Conservation (phyloP, 1,140 invertebrate genomes). For the Zophobas atratus region DNA sequence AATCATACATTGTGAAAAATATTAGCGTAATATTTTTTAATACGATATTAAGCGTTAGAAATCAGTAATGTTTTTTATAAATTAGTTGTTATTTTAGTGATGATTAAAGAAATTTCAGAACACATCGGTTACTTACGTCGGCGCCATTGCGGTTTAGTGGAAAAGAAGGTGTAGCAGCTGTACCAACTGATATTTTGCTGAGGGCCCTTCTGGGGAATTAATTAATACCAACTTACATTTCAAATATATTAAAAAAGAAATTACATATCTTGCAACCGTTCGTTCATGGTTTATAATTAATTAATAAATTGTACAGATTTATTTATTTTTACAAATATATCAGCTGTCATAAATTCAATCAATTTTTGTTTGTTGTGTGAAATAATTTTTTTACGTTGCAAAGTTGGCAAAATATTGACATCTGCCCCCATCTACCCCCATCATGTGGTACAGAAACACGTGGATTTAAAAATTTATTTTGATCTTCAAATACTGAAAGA, state of each 20-base stretch:
- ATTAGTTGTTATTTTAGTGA: slow-evolving; percentile 50
- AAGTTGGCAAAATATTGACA: no score
- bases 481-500: no score
- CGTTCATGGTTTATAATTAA: no score
- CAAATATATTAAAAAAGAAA: background rate
- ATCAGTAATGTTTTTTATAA: slow-evolving; percentile 21
- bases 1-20: slow-evolving; percentile 7
- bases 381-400: no score
- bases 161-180: background rate
- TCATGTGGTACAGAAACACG: no score
- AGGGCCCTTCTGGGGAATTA: background rate
- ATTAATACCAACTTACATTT: background rate
- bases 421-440: no score
- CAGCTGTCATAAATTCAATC: no score
- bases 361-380: no score
- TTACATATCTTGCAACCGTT: background rate
- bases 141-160: slow-evolving; percentile 60
- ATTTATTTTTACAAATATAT: no score
- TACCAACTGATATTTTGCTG: slow-evolving; percentile 1
- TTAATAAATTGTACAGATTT: no score
- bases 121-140: slow-evolving; percentile 64
- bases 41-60: background rate
- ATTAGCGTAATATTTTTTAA: no score
- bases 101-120: slow-evolving; percentile 60
- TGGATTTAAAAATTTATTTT: no score